Evolutionary conservation across 2,113 vertebrate species (phyloP), one percentile per base, ranked within the genome.

Genomic region (Scalopus aquaticus): DNA sequence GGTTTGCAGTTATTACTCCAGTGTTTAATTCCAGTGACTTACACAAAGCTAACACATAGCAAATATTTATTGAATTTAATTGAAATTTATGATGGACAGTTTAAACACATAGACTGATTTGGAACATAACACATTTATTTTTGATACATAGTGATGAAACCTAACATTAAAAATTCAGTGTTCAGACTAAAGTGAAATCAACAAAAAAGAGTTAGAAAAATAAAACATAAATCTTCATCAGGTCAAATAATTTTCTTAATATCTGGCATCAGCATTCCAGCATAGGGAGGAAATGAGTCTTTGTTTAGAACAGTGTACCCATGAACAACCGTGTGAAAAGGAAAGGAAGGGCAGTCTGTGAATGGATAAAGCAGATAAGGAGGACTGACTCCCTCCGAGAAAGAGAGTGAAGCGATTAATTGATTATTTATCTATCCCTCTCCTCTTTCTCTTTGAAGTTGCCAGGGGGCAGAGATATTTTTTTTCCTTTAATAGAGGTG

Each of bases 211-310:
- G 35, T 74, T 76, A 70, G 28, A 74, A 94, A 93, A 86, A 46
- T 74, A 92, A 88, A 60, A 26, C 8, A 87, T 49, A 91, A 58
- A 65, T 93, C 30, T 80, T 79, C 81, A 90, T 10, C 9, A 62
- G 16, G 76, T 84, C 62, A 95, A 80, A 83, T 76, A 49, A 84
- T 88, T 87, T 93, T 77, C 81, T 93, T 77, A 81, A 73, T 7
- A 67, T 93, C 15, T 95, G n/a, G 30, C 74, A 89, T 76, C 44
- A 89, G 74, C 89, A 73, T 94, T 93, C 20, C 72, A 73, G 56
- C 92, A 51, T 3, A 37, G 54, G 24, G 32, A 91, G 26, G 35
- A 79, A 93, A 93, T 44, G 24, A 74, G 8, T 78, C 64, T 82
- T 73, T 88, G 44, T 80, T 73, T 39, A 85, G 24, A 94, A 30